Percentiles rank a stretch among this genome's conserved stretches.
Evolutionary conservation across 2,797 vertebrate species (phyloP).

Genomic region (Propithecus deckenii): DNA sequence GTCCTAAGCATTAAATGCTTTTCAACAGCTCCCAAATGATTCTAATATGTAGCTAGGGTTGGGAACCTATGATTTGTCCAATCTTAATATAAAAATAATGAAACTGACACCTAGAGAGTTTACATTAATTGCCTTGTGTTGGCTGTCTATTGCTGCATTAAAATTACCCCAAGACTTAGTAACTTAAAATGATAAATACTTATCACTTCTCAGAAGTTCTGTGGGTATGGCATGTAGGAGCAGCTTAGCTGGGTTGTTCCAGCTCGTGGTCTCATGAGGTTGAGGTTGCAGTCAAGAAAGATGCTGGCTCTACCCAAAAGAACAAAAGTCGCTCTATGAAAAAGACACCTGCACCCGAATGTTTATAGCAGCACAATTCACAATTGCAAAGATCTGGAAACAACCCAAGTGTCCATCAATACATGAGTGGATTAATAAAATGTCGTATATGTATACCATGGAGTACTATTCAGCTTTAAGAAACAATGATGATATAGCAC

Average conservation of each 20-base stretch:
- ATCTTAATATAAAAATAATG: constrained; percentile 24
- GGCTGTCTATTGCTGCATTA: not conserved
- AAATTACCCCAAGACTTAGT: not conserved
- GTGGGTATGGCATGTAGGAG: not conserved
- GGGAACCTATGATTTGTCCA: not conserved
- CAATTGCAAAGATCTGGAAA: too few species aligned
- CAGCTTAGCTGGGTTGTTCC: not conserved
- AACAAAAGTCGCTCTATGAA: too few species aligned
- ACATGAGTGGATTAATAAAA: too few species aligned
- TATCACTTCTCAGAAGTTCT: not conserved
- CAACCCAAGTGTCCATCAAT: too few species aligned
- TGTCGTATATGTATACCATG: too few species aligned
- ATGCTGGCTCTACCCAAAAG: not conserved
- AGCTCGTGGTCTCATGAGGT: not conserved
- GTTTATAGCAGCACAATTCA: too few species aligned
- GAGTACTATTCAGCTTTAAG: too few species aligned
- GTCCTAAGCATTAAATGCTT: not conserved
- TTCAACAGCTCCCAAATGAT: not conserved
- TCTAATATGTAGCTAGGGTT: not conserved
- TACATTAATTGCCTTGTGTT: not conserved
- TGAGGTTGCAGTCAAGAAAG: not conserved
- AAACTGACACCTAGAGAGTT: not conserved
- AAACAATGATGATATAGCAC: too few species aligned
- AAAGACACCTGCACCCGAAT: too few species aligned
- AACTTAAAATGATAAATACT: constrained; percentile 24